These are phyloP conservation scores for Chrysoperla carnea DNA, from an alignment of 1,140 invertebrate species.

Conservation along the genomic window DNA sequence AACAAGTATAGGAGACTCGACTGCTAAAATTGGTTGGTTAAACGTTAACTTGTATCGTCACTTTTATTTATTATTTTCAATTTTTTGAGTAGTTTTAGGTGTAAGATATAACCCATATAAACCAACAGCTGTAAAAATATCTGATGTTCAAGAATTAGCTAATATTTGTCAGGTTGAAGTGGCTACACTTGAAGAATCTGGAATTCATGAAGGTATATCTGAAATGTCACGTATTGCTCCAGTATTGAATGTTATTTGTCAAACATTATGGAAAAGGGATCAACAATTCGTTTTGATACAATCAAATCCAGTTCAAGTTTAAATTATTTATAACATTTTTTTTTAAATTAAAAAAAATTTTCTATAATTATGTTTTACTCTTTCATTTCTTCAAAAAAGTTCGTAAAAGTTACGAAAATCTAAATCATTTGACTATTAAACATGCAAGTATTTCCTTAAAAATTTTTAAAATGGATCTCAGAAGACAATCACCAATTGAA, in stretches of 20 bases:
- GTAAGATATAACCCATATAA: background rate
- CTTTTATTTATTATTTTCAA: background rate
- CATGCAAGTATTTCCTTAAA: too few species aligned
- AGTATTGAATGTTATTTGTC: background rate
- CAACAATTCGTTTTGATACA: background rate
- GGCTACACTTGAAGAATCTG: background rate
- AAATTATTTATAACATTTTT: background rate
- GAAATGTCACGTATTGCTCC: background rate
- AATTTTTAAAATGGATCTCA: too few species aligned
- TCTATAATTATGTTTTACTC: background rate
- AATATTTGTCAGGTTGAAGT: background rate
- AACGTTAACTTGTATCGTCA: too few species aligned
- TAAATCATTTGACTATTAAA: too few species aligned
- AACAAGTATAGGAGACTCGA: background rate
- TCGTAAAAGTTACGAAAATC: too few species aligned
- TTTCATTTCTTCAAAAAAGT: too few species aligned
- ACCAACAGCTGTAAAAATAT: background rate
- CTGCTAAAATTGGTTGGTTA: background rate
- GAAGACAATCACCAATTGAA: too few species aligned
- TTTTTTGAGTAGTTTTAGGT: background rate
- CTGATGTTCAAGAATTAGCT: background rate
- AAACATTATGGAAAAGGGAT: background rate
- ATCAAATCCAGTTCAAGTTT: background rate
- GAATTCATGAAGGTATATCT: background rate
- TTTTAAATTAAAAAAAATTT: background rate